Evolutionary conservation across 2,888 invertebrate genomes (phyloP).

Genomic region (Tinea semifulvella): DNA sequence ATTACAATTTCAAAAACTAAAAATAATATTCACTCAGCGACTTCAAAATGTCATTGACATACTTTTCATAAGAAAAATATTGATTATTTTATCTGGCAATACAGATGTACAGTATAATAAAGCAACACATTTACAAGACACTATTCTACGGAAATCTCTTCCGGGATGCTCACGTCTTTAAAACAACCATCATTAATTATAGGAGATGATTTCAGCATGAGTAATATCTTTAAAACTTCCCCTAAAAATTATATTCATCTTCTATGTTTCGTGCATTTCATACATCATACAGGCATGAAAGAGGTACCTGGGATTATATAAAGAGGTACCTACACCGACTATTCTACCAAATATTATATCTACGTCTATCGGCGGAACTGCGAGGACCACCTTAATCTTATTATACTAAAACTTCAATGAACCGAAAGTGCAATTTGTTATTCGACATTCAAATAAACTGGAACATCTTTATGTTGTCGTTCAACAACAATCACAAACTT

Average conservation of each 20-base stretch:
- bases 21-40: constrained; percentile 60
- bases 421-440: constrained; percentile 6
- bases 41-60: constrained; percentile 61
- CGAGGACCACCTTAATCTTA: neutral
- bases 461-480: too few relatives aligned
- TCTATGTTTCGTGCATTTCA: constrained; percentile 91
- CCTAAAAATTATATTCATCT: constrained; percentile 68
- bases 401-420: neutral
- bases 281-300: constrained; percentile 79
- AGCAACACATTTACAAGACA: constrained; percentile 42
- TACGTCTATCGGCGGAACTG: neutral
- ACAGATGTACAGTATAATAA: constrained; percentile 56
- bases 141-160: constrained; percentile 38
- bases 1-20: constrained; percentile 24
- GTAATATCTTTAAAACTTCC: constrained; percentile 32
- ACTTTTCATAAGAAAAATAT: constrained; percentile 62
- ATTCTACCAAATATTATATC: constrained; percentile 55
- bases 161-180: neutral
- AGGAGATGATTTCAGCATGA: constrained; percentile 43
- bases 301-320: constrained; percentile 63
- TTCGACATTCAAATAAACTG: neutral
- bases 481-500: too few relatives aligned
- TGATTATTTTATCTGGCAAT: constrained; percentile 68
- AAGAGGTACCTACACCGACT: constrained; percentile 63
- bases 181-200: constrained; percentile 60